A percentile compares a stretch with the other conserved stretches of the same genome.
Evolutionary conservation across 2,888 invertebrate genomes (phyloP).

Genomic region (Beris chalybata): DNA sequence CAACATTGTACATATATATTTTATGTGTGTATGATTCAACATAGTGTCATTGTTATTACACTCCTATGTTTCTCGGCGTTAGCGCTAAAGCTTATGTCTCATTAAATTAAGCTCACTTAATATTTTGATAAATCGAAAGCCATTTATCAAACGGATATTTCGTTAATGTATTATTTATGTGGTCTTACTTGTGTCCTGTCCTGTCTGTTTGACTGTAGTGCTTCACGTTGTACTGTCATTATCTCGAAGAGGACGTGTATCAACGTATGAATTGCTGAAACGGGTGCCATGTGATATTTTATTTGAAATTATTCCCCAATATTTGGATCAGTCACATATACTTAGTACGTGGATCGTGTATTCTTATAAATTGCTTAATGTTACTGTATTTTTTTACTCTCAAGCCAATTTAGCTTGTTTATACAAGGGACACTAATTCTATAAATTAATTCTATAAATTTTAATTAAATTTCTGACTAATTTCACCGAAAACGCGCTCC

Average conservation of each 20-base stretch:
- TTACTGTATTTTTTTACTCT: too few relatives aligned
- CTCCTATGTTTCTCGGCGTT: slow-evolving; percentile 1
- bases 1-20: too few relatives aligned
- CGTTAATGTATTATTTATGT: slow-evolving; percentile 30
- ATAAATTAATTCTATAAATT: slow-evolving; percentile 1
- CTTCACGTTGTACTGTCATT: too few relatives aligned
- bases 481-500: background rate
- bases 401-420: background rate
- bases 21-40: too few relatives aligned
- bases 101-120: slow-evolving; percentile 32
- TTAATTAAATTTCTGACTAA: slow-evolving; percentile 19
- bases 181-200: background rate
- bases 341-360: too few relatives aligned
- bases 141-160: slow-evolving; percentile 34
- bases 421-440: slow-evolving; percentile 13
- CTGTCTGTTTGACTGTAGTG: background rate
- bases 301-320: too few relatives aligned
- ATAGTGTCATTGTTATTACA: slow-evolving; percentile 1
- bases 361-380: too few relatives aligned
- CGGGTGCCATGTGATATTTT: too few relatives aligned
- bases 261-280: too few relatives aligned
- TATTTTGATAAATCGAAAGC: slow-evolving; percentile 35
- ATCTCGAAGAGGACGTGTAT: too few relatives aligned
- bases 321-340: too few relatives aligned
- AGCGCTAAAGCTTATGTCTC: slow-evolving; percentile 28